Base-by-base conservation (phyloP, 2,888 invertebrate species). In the Scrobipalpa costella region DNA sequence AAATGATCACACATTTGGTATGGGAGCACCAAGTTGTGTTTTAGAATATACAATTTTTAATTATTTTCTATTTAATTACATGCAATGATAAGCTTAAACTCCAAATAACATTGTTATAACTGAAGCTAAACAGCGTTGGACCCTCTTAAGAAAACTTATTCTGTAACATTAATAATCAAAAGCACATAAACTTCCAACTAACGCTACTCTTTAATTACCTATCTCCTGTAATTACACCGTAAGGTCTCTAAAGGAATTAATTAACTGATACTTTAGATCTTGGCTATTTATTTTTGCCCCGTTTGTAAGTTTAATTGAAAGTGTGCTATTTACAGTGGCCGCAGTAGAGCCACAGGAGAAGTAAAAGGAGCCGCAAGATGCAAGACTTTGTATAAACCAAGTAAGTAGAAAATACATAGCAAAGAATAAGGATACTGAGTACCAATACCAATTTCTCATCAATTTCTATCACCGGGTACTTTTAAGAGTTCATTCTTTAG, bases 251-350 rank as follows among this genome's bases (percentile, higher is more conserved):
- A 63, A 52, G 58, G 60, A 63, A 63, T 63, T 63, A 63, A 63
- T 63, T 63, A 63, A 52, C 52, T 63, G 52, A 63, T 58, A 60
- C 59, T 60, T 63, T 60, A 36, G 57, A 55, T 58, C 58, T 8
- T 38, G n/a, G 50, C 36, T 59, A 60, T 63, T 60, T 62, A 60
- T 64, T 67, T 66, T 64, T 49, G 34, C 40, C 13, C 47, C 44
- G 33, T 66, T 65, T 59, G 63, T 63, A 71, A 67, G 66, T 67
- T 66, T 66, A 64, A 71, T 65, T 65, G 68, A 66, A 69, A 66
- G 64, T 57, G 65, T 64, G 62, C 63, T 69, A 66, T 66, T 69
- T 76, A 71, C 72, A 60, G 69, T 67, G 65, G 68, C 66, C 63
- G 61, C 62, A 67, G 69, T 55, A 63, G 67, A 66, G 71, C 74